phyloP scores from a whole-genome alignment of 2,888 invertebrate species.

The Tetragonisca angustula region DNA sequence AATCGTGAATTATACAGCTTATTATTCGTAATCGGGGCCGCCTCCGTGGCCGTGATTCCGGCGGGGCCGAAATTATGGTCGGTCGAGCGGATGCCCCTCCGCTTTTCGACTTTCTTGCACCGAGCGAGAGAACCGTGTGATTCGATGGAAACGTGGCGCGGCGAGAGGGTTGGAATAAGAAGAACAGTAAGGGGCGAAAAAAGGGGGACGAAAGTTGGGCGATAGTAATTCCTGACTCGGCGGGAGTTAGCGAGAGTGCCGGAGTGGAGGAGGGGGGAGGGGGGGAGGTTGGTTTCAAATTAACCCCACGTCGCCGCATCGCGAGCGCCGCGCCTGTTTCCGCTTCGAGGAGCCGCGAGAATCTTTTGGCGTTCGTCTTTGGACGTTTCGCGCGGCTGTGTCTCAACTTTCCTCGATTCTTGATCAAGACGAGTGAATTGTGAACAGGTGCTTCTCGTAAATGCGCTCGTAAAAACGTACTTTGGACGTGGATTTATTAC shows the following conservation, averaged over 20 bases:
- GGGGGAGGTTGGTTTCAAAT: slow-evolving; percentile 60
- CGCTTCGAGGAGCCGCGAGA: slow-evolving; percentile 54
- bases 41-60: slow-evolving; percentile 38
- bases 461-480: no score
- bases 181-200: slow-evolving; percentile 21
- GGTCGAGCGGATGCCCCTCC: slow-evolving; percentile 41
- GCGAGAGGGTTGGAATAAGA: slow-evolving; percentile 2
- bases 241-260: slow-evolving; percentile 63
- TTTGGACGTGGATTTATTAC: no score
- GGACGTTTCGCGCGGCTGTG: background rate
- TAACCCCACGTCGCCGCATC: slow-evolving; percentile 59
- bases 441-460: background rate
- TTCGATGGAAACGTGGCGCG: slow-evolving; percentile 6
- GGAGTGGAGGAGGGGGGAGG: slow-evolving; percentile 6
- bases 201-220: slow-evolving; percentile 61
- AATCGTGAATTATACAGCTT: slow-evolving; percentile 61
- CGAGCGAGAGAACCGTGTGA: slow-evolving; percentile 26
- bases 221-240: slow-evolving; percentile 75
- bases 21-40: slow-evolving; percentile 49
- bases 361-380: background rate
- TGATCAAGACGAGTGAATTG: background rate
- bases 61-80: slow-evolving; percentile 58
- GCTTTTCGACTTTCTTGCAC: slow-evolving; percentile 56
- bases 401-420: background rate
- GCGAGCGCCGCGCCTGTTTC: slow-evolving; percentile 50